Base-by-base conservation (phyloP, 2,113 vertebrate species). In the Lasiurus cinereus region DNA sequence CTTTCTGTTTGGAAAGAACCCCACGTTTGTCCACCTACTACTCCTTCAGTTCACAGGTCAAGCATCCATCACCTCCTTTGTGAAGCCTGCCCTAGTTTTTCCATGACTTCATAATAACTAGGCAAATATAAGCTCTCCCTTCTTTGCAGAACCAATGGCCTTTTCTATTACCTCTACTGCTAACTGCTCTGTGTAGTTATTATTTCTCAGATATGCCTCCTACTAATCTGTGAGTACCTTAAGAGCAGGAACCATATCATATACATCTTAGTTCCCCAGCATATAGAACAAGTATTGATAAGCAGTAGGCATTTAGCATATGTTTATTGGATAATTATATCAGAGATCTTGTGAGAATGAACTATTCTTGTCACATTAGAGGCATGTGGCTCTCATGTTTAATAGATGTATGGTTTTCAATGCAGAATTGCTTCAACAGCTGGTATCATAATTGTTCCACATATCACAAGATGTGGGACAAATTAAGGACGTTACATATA, bases 401-500 rank as follows among this genome's bases (percentile, higher is more conserved):
- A 84, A 46, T 39, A 70, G 19, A 82, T 39, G n/a, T 43, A 43
- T 76, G 62, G 3, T 83, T 72, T 92, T 94, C 82, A 96, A 59
- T 39, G 90, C 18, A 73, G n/a, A 90, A 54, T 15, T n/a, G 0
- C 92, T 76, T 92, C 50, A 92, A 70, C 14, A 85, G 27, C 18
- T 62, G 72, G 76, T 80, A 74, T 8, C 52, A 48, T 66, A 92
- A 80, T 16, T 76, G 27, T 90, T 95, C 59, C n/a, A 88, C 8
- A 36, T 73, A 85, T 3, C 76, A 39, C 8, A 90, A 87, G 43
- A 73, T 80, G 84, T 88, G 36, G 8, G 16, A n/a, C 16, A 96
- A 93, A 84, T 16, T 83, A 67, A 90, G 66, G 52, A 83, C 74
- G 93, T 74, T 74, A 48, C 3, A 56, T 64, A 87, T 1, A 85